Conservation (phyloP, 37 sponge, comb jelly and placozoan genomes). For the Agelas oroides region DNA sequence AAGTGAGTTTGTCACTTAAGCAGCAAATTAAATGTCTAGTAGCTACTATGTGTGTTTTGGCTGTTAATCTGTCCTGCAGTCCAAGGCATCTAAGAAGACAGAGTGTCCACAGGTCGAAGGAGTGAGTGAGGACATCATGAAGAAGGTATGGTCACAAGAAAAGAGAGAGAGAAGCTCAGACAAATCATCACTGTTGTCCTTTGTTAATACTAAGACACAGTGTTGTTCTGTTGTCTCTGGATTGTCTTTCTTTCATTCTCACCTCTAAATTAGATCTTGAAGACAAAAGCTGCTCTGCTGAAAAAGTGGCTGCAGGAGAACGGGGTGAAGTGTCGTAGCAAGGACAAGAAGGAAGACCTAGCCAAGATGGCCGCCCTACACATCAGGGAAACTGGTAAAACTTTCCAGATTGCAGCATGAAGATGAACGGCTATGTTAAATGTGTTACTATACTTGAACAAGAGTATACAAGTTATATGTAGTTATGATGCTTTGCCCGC, state of each 20-base stretch:
- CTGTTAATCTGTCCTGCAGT: no score
- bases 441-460: neutral
- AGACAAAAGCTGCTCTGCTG: conserved; percentile 56
- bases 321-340: conserved; percentile 57
- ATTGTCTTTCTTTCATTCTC: neutral
- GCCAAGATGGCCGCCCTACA: conserved; percentile 43
- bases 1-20: no score
- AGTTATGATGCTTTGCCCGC: neutral
- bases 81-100: no score
- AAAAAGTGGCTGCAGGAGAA: conserved; percentile 75
- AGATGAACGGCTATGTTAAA: neutral
- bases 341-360: conserved; percentile 73
- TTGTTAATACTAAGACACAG: neutral
- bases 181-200: neutral
- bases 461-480: neutral
- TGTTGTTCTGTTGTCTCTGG: neutral
- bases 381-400: conserved; percentile 45
- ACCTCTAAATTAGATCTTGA: conserved; percentile 26
- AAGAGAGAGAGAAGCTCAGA: neutral
- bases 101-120: neutral
- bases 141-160: neutral
- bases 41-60: no score
- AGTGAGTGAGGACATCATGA: conserved; percentile 8
- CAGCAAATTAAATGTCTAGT: no score
- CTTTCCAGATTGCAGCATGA: neutral